phyloP scores from a whole-genome alignment of 2,888 invertebrate species.

The Heteromurus nitidus region DNA sequence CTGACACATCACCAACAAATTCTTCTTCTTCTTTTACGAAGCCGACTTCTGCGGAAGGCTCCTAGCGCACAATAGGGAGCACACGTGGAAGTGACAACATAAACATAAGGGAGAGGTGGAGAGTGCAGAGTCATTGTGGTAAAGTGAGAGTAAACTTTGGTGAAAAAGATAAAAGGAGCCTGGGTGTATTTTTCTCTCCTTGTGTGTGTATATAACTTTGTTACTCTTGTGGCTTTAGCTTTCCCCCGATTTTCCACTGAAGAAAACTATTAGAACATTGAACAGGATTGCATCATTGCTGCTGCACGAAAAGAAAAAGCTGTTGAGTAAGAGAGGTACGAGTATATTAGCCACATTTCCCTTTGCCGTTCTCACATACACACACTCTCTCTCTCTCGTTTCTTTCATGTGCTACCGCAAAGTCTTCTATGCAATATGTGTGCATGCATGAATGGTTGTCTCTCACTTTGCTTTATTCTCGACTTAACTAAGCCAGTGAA shows the following conservation, averaged over 20 bases:
- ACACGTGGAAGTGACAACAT: constrained; percentile 9
- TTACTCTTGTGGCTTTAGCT: constrained; percentile 24
- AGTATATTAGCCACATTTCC: constrained; percentile 44
- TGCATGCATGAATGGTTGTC: constrained; percentile 41
- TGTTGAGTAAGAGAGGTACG: too few species aligned
- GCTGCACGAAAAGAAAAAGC: too few species aligned
- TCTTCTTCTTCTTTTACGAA: too few species aligned
- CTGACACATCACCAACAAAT: too few species aligned
- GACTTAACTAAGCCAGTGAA: constrained; percentile 22
- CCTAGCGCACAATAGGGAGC: neutral
- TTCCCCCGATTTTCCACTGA: constrained; percentile 36
- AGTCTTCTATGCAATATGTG: neutral
- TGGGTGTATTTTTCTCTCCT: too few species aligned
- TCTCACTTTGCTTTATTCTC: constrained; percentile 7
- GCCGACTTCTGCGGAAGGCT: neutral
- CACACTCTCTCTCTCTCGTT: neutral
- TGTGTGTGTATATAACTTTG: too few species aligned
- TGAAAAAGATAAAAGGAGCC: constrained; percentile 21
- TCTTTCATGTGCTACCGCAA: neutral
- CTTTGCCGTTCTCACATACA: constrained; percentile 19
- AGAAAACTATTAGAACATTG: too few species aligned
- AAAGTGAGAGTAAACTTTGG: constrained; percentile 5
- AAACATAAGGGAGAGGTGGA: neutral
- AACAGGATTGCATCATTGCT: too few species aligned
- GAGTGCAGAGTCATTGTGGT: neutral